Base-by-base conservation (phyloP, 2,797 vertebrate genomes). In the Pygocentrus nattereri region DNA sequence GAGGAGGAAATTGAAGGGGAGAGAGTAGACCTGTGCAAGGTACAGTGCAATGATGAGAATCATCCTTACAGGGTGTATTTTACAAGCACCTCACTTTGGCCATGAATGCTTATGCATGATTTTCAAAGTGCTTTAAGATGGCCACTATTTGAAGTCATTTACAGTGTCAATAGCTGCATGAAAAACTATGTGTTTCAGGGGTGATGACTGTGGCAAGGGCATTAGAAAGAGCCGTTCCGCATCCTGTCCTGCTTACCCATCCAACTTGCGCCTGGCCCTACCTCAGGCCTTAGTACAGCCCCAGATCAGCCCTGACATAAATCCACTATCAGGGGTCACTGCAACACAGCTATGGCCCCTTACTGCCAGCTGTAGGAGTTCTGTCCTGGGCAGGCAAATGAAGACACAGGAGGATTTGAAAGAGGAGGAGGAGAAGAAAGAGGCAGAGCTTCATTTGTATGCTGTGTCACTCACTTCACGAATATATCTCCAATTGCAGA, bases 401-500 rank as follows among this genome's bases (percentile, higher is more conserved):
- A 86, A 77, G 16, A 85, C 5, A 59, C 11, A 34, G 50, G 82
- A 70, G 62, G 65, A 67, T 5, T 56, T 18, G 25, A 56, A 2
- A 25, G 76, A 54, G 41, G 50, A 44, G 73, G 85, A 86, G 62
- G 87, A 88, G 41, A 86, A 85, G 61, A 88, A 85, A 21, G 90
- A 93, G 76, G 89, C 86, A 0, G 94, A 95, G 89, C 92, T 96
- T 50, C 95, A 96, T 65, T 92, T 96, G 0, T 96, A 96, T 7
- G 82, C 91, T 0, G 88, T 95, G 25, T 95, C 95, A 0, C 88
- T 82, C 12, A 86, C 85, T 0, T 96, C 95, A 41, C 92, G 88
- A 34, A 91, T 96, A 80, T 95, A 93, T 88, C 88, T 95, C 47
- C 91, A 94, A 49, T 91, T 96, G n/a, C 94, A 93, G 87, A 96